Percentiles rank a stretch among this genome's conserved stretches.
Conservation (phyloP, 2,113 vertebrate species). For the Oxygymnocypris stewartii region DNA sequence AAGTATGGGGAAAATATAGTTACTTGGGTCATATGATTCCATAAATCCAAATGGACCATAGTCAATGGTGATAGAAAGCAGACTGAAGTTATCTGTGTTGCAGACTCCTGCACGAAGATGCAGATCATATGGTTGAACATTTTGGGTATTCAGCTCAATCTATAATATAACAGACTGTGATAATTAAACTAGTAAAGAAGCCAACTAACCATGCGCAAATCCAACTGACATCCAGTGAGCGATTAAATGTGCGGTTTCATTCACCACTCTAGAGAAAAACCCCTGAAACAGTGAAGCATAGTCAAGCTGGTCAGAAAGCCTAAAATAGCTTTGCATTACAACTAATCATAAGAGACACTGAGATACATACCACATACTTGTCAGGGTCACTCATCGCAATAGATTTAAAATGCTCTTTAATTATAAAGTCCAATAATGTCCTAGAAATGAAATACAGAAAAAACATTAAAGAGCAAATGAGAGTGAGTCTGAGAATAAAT, state of each 20-base stretch:
- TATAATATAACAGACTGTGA: background rate
- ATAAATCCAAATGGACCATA: constrained; percentile 88
- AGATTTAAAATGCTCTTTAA: constrained; percentile 77
- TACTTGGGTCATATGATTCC: constrained; percentile 82
- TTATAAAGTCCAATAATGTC: constrained; percentile 79
- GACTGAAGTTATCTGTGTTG: constrained; percentile 89
- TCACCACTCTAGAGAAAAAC: constrained; percentile 79
- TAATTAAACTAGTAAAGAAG: background rate
- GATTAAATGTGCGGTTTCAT: constrained; percentile 79
- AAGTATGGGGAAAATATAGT: constrained; percentile 47
- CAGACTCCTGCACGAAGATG: constrained; percentile 75
- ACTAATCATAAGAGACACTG: background rate
- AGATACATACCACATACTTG: constrained; percentile 76
- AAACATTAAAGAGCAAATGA: background rate
- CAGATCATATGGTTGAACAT: background rate
- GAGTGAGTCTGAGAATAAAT: background rate
- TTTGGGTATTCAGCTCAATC: background rate
- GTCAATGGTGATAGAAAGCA: constrained; percentile 85
- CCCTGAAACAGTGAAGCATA: constrained; percentile 60
- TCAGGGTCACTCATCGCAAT: constrained; percentile 70
- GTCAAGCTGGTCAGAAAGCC: background rate
- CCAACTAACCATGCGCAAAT: constrained; percentile 81
- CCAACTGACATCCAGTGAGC: constrained; percentile 83
- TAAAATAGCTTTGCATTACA: background rate
- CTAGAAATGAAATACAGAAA: constrained; percentile 64